A percentile compares a stretch with the other conserved stretches of the same genome.
phyloP scores from a whole-genome alignment of 2,888 invertebrate genomes.

The Pediacus dermestoides region DNA sequence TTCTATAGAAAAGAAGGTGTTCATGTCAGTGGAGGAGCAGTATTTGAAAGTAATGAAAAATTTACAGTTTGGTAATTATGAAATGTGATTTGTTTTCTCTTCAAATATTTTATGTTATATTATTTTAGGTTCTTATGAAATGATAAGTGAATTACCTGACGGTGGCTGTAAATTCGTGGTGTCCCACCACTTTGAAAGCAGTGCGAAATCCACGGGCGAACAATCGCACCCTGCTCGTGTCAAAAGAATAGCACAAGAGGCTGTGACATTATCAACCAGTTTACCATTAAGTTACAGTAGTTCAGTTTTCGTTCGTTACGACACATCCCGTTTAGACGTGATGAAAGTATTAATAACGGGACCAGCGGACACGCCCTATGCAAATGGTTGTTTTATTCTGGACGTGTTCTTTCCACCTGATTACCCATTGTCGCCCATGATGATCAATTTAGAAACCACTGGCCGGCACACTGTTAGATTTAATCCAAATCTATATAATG shows the following conservation, averaged over 20 bases:
- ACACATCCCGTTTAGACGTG: conserved; percentile 88
- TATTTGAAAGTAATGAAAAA: conserved; percentile 86
- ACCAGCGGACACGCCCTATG: conserved; percentile 87
- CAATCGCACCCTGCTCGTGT: conserved; percentile 82
- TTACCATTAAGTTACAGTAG: conserved; percentile 90
- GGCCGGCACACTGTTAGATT: conserved; percentile 86
- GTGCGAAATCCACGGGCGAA: conserved; percentile 81
- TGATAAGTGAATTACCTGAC: conserved; percentile 76
- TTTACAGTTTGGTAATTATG: conserved; percentile 74
- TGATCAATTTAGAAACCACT: conserved; percentile 87
- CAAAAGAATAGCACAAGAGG: conserved; percentile 91
- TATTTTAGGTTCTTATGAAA: conserved; percentile 78
- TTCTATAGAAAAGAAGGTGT: conserved; percentile 52
- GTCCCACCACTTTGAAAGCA: conserved; percentile 86
- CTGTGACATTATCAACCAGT: conserved; percentile 87
- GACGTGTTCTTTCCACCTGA: conserved; percentile 87
- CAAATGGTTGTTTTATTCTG: conserved; percentile 87
- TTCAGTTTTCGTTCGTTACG: conserved; percentile 92
- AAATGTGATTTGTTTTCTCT: background rate
- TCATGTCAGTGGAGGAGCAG: conserved; percentile 64
- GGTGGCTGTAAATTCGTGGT: conserved; percentile 78
- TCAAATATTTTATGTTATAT: background rate
- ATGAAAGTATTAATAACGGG: conserved; percentile 91
- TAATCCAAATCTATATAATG: conserved; percentile 92
- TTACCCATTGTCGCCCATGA: conserved; percentile 69